Conservation (phyloP, 1,140 invertebrate species). For the Atta texana region DNA sequence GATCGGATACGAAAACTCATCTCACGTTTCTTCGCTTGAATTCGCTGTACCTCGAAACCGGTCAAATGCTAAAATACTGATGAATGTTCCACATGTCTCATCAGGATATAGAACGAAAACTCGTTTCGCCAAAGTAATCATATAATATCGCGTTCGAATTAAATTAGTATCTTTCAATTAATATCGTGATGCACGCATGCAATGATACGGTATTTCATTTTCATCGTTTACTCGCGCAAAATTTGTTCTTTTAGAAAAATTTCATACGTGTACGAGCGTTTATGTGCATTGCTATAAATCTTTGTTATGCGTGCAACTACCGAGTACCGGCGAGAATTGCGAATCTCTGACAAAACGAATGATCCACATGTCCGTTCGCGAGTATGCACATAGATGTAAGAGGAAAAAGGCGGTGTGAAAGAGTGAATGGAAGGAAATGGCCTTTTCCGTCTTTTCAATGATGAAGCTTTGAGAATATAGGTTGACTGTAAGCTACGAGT, state of each 20-base stretch:
- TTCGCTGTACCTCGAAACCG: not conserved
- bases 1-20: slow-evolving; percentile 36
- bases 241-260: slow-evolving; percentile 13
- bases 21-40: not conserved
- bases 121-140: slow-evolving; percentile 48
- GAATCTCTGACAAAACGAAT: slow-evolving; percentile 21
- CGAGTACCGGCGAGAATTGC: slow-evolving; percentile 21
- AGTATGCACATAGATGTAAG: slow-evolving; percentile 7
- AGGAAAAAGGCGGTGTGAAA: slow-evolving; percentile 53
- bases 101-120: not conserved
- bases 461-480: slow-evolving; percentile 78
- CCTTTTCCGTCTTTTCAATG: slow-evolving; percentile 71
- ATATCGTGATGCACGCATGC: not conserved
- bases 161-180: slow-evolving; percentile 51
- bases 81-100: slow-evolving; percentile 6
- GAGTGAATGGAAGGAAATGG: slow-evolving; percentile 69
- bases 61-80: slow-evolving; percentile 17
- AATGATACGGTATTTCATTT: slow-evolving; percentile 3
- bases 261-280: not conserved
- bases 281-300: slow-evolving; percentile 1
- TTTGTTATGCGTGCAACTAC: not conserved
- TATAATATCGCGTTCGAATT: not conserved
- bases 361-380: slow-evolving; percentile 2
- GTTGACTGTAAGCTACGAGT: slow-evolving; percentile 74
- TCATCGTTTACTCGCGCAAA: not conserved